phyloP scores from a whole-genome alignment of 2,797 vertebrate species.

The Malurus leucopterus region DNA sequence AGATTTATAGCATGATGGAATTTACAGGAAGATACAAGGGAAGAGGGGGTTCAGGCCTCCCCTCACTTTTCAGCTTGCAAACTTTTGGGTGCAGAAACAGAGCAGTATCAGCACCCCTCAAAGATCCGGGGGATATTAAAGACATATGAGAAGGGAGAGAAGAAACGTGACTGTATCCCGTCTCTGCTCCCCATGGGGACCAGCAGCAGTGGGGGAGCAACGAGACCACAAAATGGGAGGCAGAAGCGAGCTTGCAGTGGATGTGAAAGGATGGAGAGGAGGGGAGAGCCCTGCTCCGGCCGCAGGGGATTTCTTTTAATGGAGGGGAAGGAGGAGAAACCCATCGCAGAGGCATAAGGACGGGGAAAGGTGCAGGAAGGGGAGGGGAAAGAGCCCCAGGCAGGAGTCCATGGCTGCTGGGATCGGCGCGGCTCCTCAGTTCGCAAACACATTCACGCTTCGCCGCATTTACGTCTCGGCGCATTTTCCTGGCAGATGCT shows the following conservation, averaged over 20 bases:
- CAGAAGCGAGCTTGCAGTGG: not conserved
- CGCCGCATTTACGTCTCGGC: not conserved
- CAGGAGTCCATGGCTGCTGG: not conserved
- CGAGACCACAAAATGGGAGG: not conserved
- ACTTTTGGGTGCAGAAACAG: not conserved
- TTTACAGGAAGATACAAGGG: not conserved
- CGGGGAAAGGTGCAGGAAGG: not conserved
- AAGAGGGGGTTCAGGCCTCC: not conserved
- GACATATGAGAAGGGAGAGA: not conserved
- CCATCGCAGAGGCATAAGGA: not conserved
- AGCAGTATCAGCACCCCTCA: not conserved
- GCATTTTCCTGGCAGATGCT: not conserved
- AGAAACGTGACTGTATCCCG: not conserved
- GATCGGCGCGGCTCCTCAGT: not conserved
- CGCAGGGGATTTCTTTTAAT: not conserved
- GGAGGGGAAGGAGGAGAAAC: not conserved
- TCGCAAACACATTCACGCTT: not conserved
- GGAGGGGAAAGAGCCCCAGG: not conserved
- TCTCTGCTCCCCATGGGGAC: not conserved
- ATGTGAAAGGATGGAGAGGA: not conserved
- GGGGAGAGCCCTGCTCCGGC: not conserved
- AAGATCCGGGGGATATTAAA: not conserved
- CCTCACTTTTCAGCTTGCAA: not conserved
- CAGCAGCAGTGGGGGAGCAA: not conserved
- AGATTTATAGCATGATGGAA: not conserved